A percentile compares a stretch with the other conserved stretches of the same genome.
These are phyloP conservation scores for Mongoloraphidia duomilia DNA, from an alignment of 2,888 invertebrate genomes.

Conservation along the genomic window DNA sequence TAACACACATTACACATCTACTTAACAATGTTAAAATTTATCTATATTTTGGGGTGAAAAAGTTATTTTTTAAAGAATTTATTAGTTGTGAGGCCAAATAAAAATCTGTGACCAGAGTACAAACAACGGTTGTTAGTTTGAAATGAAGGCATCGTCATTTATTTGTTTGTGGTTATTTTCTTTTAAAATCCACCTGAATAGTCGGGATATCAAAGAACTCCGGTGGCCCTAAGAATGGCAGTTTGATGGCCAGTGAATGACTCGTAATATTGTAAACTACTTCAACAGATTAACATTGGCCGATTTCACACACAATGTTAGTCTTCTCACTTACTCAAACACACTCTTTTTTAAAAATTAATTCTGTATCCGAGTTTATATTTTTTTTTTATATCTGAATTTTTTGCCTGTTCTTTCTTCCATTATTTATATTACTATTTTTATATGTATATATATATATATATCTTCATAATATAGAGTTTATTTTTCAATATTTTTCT, in stretches of 20 bases:
- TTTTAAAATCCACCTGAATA: conserved; percentile 3
- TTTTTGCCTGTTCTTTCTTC: conserved; percentile 1
- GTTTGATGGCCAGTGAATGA: conserved; percentile 6
- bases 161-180: too few species aligned
- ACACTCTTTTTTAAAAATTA: neutral
- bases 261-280: neutral
- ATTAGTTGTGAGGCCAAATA: neutral
- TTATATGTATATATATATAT: conserved; percentile 5
- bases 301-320: neutral
- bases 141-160: conserved; percentile 7
- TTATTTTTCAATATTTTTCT: conserved; percentile 1
- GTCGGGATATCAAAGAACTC: neutral
- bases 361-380: neutral
- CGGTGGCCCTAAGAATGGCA: conserved; percentile 4
- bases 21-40: too few species aligned
- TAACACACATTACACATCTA: too few species aligned
- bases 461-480: conserved; percentile 3
- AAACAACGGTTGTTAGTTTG: conserved; percentile 2
- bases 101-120: neutral
- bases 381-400: neutral
- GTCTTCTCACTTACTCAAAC: neutral
- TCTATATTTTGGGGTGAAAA: too few species aligned
- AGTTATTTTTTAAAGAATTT: too few species aligned
- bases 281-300: too few species aligned
- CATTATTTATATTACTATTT: conserved; percentile 3